These are phyloP conservation scores for Drosophila navojoa DNA, from an alignment of 1,140 invertebrate genomes.

Conservation along the genomic window DNA sequence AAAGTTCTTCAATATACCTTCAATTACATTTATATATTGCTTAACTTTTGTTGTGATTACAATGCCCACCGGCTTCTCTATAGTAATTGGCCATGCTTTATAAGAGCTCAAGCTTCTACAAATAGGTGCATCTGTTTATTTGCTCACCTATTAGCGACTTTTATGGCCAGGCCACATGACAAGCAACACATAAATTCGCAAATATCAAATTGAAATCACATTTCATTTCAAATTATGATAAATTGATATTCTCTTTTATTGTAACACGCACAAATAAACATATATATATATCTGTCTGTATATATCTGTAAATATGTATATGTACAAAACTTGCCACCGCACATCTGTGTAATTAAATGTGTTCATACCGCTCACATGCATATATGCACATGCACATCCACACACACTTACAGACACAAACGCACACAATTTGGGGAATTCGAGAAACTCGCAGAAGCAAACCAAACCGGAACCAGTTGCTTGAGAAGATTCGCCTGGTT, in stretches of 20 bases:
- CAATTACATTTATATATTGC: neutral
- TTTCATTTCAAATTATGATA: slow-evolving; percentile 57
- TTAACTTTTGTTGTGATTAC: neutral
- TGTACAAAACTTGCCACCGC: slow-evolving; percentile 1
- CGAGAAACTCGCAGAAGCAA: neutral
- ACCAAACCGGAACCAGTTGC: slow-evolving; percentile 39
- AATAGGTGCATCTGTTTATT: slow-evolving; percentile 37
- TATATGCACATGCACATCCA: no score
- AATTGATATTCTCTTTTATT: slow-evolving; percentile 3
- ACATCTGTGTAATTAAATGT: no score
- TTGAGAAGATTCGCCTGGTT: slow-evolving; percentile 26
- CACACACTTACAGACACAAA: no score
- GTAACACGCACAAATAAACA: neutral
- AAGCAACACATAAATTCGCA: slow-evolving; percentile 35
- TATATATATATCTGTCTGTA: slow-evolving; percentile 12
- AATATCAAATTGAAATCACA: slow-evolving; percentile 47
- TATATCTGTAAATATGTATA: slow-evolving; percentile 4
- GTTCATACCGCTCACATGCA: no score
- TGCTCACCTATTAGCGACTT: slow-evolving; percentile 54
- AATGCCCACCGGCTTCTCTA: neutral
- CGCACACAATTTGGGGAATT: neutral
- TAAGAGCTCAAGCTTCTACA: slow-evolving; percentile 5
- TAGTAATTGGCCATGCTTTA: slow-evolving; percentile 4
- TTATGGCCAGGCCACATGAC: slow-evolving; percentile 61
- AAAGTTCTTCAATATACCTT: neutral